Evolutionary conservation across 64 coral and sea anemone genomes (phyloP), one percentile per base, ranked within the genome.

Genomic region (Astreopora myriophthalma): DNA sequence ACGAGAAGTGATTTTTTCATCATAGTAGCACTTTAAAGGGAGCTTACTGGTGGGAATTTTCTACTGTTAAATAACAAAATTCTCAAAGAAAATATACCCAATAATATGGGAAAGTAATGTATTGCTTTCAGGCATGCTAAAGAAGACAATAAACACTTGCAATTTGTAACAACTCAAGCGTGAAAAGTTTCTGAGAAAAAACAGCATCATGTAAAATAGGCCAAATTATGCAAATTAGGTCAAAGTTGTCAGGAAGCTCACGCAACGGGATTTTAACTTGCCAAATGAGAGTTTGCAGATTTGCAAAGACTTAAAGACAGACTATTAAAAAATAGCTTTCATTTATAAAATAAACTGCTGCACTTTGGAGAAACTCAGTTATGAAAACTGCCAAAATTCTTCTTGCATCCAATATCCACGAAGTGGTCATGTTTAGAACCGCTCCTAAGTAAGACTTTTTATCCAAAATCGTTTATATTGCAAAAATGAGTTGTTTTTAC

Each of bases 401-500:
- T 67, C 63, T 27, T 67, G 26, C 63, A 19, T 67, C 5, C 22
- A n/a, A 67, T 25, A 67, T 22, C 63, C 8, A 25, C 63, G n/a
- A 67, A 67, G 63, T 28, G 5, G 63, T 67, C 24, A 67, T 67
- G 26, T 67, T 27, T 67, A n/a, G 24, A 67, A 3, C 63, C 6
- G 63, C 23, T 25, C 6, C n/a, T 26, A 67, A 67, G 63, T 25
- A 67, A 67, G 6, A 8, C 19, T 8, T 28, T 28, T 28, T 1
- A 67, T 67, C 63, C 25, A 67, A 67, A 67, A 28, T 67, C 63
- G n/a, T 67, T 67, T 67, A 67, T 67, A 27, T 67, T 67, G n/a
- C 63, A 67, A n/a, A 67, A 6, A 67, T 67, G 8, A 67, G n/a
- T 28, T 25, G 63, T 27, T 67, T 67, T 5, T 55, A 17, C 5